Conservation (phyloP, 1,140 invertebrate species). For the Hestina assimilis region DNA sequence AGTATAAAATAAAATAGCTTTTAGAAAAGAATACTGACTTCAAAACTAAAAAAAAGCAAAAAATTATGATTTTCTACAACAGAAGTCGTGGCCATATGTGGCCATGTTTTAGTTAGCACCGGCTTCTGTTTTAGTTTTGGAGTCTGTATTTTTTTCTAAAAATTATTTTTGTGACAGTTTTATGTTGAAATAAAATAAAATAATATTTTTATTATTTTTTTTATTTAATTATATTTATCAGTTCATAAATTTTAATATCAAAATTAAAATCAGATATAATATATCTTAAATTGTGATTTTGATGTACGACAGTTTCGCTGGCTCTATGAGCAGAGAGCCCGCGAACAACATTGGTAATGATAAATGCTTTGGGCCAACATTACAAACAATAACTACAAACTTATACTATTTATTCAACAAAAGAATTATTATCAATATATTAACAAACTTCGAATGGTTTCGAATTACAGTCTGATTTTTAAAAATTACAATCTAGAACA, state of each 20-base stretch:
- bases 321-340: background rate
- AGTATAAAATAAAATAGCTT: too few species aligned
- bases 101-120: too few species aligned
- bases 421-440: constrained; percentile 11
- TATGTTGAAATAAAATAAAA: constrained; percentile 4
- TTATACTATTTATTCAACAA: constrained; percentile 2
- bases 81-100: too few species aligned
- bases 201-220: constrained; percentile 4
- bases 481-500: background rate
- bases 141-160: too few species aligned
- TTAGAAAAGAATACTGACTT: too few species aligned
- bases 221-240: constrained; percentile 29
- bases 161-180: background rate
- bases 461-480: background rate
- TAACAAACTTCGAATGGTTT: background rate
- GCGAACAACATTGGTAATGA: background rate
- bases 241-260: constrained; percentile 40
- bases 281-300: too few species aligned
- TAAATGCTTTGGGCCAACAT: constrained; percentile 57
- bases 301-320: background rate
- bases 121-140: too few species aligned
- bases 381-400: background rate
- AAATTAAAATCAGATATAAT: too few species aligned
- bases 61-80: too few species aligned
- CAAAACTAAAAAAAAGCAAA: too few species aligned